phyloP scores from a whole-genome alignment of 2,797 vertebrate species.

The Artibeus lituratus region DNA sequence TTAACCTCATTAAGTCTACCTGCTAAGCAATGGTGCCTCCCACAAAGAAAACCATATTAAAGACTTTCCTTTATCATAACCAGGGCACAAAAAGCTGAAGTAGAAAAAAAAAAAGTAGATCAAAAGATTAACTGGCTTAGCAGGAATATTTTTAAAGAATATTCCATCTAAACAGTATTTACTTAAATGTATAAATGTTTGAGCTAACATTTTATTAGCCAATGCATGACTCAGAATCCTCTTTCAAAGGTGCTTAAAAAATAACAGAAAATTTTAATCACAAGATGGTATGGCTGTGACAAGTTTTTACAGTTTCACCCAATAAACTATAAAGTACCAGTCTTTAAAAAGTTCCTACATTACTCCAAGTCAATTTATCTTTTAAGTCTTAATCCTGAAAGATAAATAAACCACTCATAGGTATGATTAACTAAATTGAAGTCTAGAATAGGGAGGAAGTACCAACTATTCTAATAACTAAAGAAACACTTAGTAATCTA shows the following conservation, averaged over 20 bases:
- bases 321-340: slow-evolving; percentile 19
- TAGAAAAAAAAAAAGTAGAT: not conserved
- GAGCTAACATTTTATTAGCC: slow-evolving; percentile 55
- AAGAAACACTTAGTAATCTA: not conserved
- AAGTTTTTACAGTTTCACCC: slow-evolving; percentile 31
- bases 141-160: slow-evolving; percentile 30
- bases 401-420: slow-evolving; percentile 38
- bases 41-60: slow-evolving; percentile 2
- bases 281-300: not conserved
- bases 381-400: slow-evolving; percentile 8
- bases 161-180: slow-evolving; percentile 43
- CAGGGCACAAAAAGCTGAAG: not conserved
- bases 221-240: slow-evolving; percentile 50
- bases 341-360: slow-evolving; percentile 5
- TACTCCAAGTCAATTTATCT: slow-evolving; percentile 1
- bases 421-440: not conserved
- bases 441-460: not conserved
- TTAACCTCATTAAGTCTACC: not conserved
- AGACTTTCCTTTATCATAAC: not conserved
- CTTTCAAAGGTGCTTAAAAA: slow-evolving; percentile 55
- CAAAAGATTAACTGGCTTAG: slow-evolving; percentile 38
- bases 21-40: not conserved
- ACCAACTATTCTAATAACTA: not conserved
- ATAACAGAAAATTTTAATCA: slow-evolving; percentile 66
- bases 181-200: slow-evolving; percentile 56